phyloP scores from a whole-genome alignment of 2,888 invertebrate species.

The Amaurobius ferox region DNA sequence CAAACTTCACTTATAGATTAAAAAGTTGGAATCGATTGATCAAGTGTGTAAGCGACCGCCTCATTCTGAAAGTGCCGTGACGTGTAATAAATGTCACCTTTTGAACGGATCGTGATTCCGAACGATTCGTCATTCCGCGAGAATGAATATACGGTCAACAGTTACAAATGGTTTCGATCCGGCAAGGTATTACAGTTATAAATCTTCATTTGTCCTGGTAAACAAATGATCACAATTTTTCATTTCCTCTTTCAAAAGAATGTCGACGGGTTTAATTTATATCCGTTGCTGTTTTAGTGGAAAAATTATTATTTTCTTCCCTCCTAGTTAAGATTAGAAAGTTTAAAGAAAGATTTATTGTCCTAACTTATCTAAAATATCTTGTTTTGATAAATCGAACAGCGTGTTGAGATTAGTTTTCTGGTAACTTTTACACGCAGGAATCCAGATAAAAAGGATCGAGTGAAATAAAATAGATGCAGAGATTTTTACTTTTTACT shows the following conservation, averaged over 20 bases:
- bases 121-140: neutral
- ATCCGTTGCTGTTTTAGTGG: neutral
- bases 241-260: neutral
- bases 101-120: constrained; percentile 9
- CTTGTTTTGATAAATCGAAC: too few relatives aligned
- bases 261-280: neutral
- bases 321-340: too few relatives aligned
- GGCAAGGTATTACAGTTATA: neutral
- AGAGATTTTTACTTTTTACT: too few relatives aligned
- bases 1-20: neutral
- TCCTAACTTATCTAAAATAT: too few relatives aligned
- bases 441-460: too few relatives aligned
- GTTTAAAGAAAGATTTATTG: too few relatives aligned
- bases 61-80: neutral
- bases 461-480: too few relatives aligned
- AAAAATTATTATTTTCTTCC: neutral
- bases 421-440: too few relatives aligned
- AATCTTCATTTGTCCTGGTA: constrained; percentile 15
- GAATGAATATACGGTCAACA: neutral
- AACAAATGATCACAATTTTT: neutral
- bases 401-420: too few relatives aligned
- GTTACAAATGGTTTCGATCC: constrained; percentile 8
- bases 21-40: neutral
- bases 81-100: constrained; percentile 4
- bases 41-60: neutral